Base-by-base conservation (phyloP, 2,113 vertebrate species). In the Dermatemys mawii region DNA sequence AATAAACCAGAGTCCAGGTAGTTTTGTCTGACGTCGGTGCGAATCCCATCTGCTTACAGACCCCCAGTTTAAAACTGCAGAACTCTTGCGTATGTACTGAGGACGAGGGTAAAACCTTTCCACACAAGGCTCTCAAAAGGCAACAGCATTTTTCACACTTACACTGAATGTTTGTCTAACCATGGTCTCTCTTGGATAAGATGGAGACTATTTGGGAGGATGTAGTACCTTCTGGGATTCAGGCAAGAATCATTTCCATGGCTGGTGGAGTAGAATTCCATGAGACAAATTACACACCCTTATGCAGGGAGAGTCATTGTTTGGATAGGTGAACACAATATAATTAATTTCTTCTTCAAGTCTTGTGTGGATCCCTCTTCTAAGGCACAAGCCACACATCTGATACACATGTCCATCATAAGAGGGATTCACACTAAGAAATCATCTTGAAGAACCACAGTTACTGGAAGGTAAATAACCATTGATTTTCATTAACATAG, bases 381-480 rank as follows among this genome's bases (percentile, higher is more conserved):
- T 93, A 5, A 1, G 46, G 86, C 38, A 38, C 81, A 87, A 88
- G 79, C 63, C 35, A 70, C 73, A 81, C 70, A 88, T 91, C 91
- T 5, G 55, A 94, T 90, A 93, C 49, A 90, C 80, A 87, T 92
- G 96, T 0, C 13, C 81, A 86, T 78, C 73, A 7, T 53, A 21
- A 84, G 88, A 0, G 7, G 93, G 80, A 57, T 94, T 81, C 95
- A 94, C 95, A 78, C 3, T 91, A 86, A 86, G 73, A 96, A 97
- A 96, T 87, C 93, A 94, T 95, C 96, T 83, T 1, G 81, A 96
- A 94, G 95, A 80, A 96, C 96, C 14, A 83, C 95, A 94, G 96
- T 26, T 38, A 93, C 67, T 79, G 78, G 83, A 93, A 38, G 83
- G 89, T 90, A 83, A 4, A 1, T 90, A 32, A 38, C 86, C 4